Evolutionary conservation across 2,888 invertebrate species (phyloP), one percentile per base, ranked within the genome.

Genomic region (Ennomos fuscantarius): DNA sequence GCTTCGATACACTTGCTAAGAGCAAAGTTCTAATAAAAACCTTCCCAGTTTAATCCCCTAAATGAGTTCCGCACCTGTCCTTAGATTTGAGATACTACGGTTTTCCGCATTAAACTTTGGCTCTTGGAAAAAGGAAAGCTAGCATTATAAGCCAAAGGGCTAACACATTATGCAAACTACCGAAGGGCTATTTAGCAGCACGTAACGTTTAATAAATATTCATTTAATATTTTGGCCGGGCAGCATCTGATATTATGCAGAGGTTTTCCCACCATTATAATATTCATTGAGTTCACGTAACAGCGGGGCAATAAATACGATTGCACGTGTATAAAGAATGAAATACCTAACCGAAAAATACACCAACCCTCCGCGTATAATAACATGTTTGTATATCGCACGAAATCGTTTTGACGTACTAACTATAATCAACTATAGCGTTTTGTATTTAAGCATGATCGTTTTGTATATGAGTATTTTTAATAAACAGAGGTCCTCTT

Each of bases 21-120:
- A 63, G 65, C 45, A 60, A 66, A 66, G 63, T 63, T 63, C 15
- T 44, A 58, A 40, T 41, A 49, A 49, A 44, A 44, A 58, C 55
- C 52, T 57, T 55, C 32, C 48, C 39, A 43, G 32, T 34, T 52
- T 59, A 51, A 59, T 61, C 49, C 48, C 45, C 47, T 50, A 53
- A 57, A 60, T 56, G 43, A 59, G 51, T 39, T 52, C 42, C 47
- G 24, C 57, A 51, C 40, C 47, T 48, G 50, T 39, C 35, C 34
- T 11, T 47, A 55, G 37, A 44, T 36, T 45, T 11, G 10, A 42
- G 31, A 36, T 33, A 24, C 40, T 51, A n/a, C 39, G 40, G 44
- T 32, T 13, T 37, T 41, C 35, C 36, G 49, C 41, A 50, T 24
- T 24, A 24, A 24, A 24, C 24, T 24, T 6, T 31, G 11, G 12